phyloP scores from a whole-genome alignment of 2,888 invertebrate species.

The Agriopis aurantiaria region DNA sequence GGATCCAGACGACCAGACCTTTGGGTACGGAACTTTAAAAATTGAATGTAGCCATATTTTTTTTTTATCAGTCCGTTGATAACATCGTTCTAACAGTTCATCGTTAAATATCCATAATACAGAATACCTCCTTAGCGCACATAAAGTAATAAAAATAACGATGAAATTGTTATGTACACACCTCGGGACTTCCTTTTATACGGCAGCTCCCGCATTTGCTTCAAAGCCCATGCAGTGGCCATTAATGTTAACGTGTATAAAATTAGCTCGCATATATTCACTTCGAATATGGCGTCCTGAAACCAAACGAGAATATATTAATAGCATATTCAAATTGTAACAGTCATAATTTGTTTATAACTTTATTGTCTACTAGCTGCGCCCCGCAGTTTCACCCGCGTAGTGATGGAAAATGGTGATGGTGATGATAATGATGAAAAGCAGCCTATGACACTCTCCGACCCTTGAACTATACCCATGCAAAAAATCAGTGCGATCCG shows the following conservation, averaged over 20 bases:
- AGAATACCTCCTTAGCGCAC: slow-evolving; percentile 13
- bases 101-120: slow-evolving; percentile 15
- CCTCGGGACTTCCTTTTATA: slow-evolving; percentile 88
- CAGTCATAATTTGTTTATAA: neutral
- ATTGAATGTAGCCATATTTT: neutral
- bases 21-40: neutral
- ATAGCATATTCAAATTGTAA: neutral
- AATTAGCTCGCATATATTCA: slow-evolving; percentile 91
- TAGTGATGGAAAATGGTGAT: too few relatives aligned
- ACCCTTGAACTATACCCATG: too few relatives aligned
- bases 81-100: slow-evolving; percentile 18
- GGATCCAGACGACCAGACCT: too few relatives aligned
- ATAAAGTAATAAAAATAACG: slow-evolving; percentile 34
- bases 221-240: slow-evolving; percentile 88
- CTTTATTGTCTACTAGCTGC: too few relatives aligned
- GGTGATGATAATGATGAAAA: too few relatives aligned
- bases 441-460: too few relatives aligned
- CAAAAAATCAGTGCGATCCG: too few relatives aligned
- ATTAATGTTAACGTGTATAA: slow-evolving; percentile 90
- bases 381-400: too few relatives aligned
- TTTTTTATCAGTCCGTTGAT: neutral
- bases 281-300: slow-evolving; percentile 89
- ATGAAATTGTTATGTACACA: slow-evolving; percentile 50
- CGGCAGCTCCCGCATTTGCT: slow-evolving; percentile 89
- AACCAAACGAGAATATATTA: slow-evolving; percentile 36